Conservation (phyloP, 2,797 vertebrate species). For the Poecilia wingei region DNA sequence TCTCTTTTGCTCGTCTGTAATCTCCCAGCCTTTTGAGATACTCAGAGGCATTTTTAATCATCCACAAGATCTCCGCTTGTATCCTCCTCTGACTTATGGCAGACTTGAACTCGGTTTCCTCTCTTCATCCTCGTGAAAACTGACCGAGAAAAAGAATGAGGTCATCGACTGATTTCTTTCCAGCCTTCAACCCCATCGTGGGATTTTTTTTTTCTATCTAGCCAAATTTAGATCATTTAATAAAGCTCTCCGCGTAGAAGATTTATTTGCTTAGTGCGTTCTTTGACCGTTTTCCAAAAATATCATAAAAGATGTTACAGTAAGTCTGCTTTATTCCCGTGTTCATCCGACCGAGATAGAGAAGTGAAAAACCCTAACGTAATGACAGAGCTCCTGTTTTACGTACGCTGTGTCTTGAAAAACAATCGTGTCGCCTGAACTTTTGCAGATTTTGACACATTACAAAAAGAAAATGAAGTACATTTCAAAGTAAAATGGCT, state of each 20-base stretch:
- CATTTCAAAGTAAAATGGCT: not conserved
- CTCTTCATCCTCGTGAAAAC: constrained; percentile 13
- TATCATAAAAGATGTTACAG: constrained; percentile 39
- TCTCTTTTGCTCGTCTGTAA: constrained; percentile 43
- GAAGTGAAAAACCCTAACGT: not conserved
- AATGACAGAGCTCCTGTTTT: not conserved
- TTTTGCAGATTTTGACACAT: not conserved
- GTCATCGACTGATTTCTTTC: constrained; percentile 38
- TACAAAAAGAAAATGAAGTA: not conserved
- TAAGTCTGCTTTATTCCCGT: not conserved
- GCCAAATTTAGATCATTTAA: constrained; percentile 44
- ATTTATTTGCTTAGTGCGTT: constrained; percentile 32
- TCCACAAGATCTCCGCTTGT: constrained; percentile 38
- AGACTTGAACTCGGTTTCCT: constrained; percentile 32
- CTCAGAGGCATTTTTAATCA: constrained; percentile 56
- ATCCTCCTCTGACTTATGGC: constrained; percentile 31
- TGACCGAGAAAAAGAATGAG: constrained; percentile 28
- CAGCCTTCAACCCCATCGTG: constrained; percentile 38
- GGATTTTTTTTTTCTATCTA: constrained; percentile 1
- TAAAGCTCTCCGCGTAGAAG: constrained; percentile 16
- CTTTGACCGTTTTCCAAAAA: constrained; percentile 41
- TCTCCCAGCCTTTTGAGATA: constrained; percentile 47
- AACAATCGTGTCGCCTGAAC: not conserved
- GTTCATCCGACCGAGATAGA: not conserved
- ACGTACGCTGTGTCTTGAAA: not conserved